Evolutionary conservation across 2,888 invertebrate genomes (phyloP), one percentile per base, ranked within the genome.

Genomic region (Scrobipalpa costella): DNA sequence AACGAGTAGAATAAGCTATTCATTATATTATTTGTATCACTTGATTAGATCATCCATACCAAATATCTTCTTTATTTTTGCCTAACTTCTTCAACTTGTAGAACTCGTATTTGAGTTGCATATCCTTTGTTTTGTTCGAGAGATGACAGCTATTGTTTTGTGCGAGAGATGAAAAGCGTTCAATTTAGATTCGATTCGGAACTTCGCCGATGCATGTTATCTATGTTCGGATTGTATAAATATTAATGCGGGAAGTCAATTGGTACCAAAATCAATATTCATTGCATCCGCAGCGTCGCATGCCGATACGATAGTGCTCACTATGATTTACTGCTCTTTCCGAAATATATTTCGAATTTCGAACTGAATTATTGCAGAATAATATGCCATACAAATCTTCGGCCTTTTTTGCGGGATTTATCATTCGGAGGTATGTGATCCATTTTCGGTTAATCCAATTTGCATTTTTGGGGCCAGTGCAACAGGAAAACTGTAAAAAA

Each of bases 211-310:
- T 19, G 27, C 17, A 50, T 17, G 50, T 50, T 52, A 52, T 55
- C 33, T 27, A 52, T 52, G 21, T 52, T 19, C 13, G 50, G 34
- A 57, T 57, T 57, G 36, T 59, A 59, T 60, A 60, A 60, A 60
- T 60, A 49, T 60, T 60, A 60, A 60, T 60, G 44, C 40, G 59
- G 34, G 67, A 75, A 77, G 73, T 75, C 80, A 83, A 84, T 82
- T 82, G 79, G 77, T 75, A 75, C 72, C 73, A 74, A 78, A 83
- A 85, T 86, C 84, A 84, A 86, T 86, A 86, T 85, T 84, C 83
- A 87, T 83, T 82, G 81, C 82, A 76, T 79, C 72, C 73, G 72
- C 74, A 73, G 70, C 73, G 71, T 78, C 81, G 81, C 80, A 76
- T 75, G 71, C 74, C 75, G 81, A 79, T 83, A 78, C 78, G 81